phyloP scores from a whole-genome alignment of 1,140 invertebrate species.

The Drosophila jambulina region DNA sequence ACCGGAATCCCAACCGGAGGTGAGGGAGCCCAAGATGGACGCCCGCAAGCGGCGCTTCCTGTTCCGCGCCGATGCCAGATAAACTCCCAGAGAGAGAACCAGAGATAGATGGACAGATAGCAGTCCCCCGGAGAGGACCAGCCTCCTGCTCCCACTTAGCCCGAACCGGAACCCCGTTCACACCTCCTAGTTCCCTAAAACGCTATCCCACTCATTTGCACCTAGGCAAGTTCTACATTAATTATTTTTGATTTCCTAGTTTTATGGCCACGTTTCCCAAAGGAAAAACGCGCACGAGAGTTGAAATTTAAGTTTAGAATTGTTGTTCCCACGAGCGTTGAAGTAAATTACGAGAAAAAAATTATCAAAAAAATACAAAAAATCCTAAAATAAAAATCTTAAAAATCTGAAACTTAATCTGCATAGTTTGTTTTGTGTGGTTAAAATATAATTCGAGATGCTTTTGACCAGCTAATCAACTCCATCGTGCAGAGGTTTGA shows the following conservation, averaged over 20 bases:
- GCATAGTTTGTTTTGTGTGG: not conserved
- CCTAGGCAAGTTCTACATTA: slow-evolving; percentile 60
- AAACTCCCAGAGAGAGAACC: slow-evolving; percentile 22
- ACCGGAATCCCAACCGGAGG: slow-evolving; percentile 26
- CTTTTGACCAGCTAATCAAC: slow-evolving; percentile 28
- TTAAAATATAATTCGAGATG: not conserved
- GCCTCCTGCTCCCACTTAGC: slow-evolving; percentile 40
- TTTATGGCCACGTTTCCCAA: slow-evolving; percentile 64
- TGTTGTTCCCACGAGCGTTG: slow-evolving; percentile 55
- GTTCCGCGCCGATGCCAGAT: slow-evolving; percentile 80
- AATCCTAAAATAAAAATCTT: slow-evolving; percentile 55
- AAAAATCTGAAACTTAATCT: slow-evolving; percentile 31
- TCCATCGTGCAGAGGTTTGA: slow-evolving; percentile 78
- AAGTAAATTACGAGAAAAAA: slow-evolving; percentile 39
- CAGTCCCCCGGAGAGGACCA: slow-evolving; percentile 32
- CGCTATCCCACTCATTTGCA: slow-evolving; percentile 62
- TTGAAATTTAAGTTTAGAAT: slow-evolving; percentile 75
- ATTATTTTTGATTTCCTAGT: slow-evolving; percentile 68
- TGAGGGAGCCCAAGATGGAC: slow-evolving; percentile 63
- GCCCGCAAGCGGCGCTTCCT: slow-evolving; percentile 83
- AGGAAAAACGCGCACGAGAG: slow-evolving; percentile 42
- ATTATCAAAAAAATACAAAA: slow-evolving; percentile 32
- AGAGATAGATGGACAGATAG: slow-evolving; percentile 14
- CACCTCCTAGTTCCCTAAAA: slow-evolving; percentile 33
- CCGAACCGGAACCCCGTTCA: slow-evolving; percentile 43